These are phyloP conservation scores for Scytalopus superciliaris DNA, from an alignment of 2,113 vertebrate genomes.

Conservation along the genomic window DNA sequence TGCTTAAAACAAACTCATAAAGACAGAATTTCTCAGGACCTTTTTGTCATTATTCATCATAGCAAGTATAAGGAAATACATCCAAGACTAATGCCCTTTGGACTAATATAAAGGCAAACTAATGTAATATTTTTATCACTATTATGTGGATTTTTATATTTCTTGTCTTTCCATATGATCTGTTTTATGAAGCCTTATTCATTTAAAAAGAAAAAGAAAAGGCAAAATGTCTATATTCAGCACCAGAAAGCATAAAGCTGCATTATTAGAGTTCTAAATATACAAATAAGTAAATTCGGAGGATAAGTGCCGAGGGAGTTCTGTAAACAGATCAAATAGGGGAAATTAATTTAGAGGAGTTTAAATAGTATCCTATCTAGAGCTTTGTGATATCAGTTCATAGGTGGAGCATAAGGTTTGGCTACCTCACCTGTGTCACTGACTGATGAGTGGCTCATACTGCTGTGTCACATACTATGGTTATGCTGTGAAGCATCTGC, in stretches of 20 bases:
- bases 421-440: not conserved
- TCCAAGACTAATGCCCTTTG: not conserved
- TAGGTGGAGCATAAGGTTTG: not conserved
- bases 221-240: not conserved
- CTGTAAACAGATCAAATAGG: not conserved
- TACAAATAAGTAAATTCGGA: not conserved
- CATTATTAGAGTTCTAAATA: not conserved
- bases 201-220: not conserved
- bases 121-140: not conserved
- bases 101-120: not conserved
- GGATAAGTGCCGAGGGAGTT: not conserved
- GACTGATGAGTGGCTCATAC: not conserved
- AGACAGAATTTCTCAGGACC: not conserved
- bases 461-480: rapidly evolving
- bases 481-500: not conserved
- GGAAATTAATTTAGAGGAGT: not conserved
- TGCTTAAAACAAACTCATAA: not conserved
- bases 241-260: not conserved
- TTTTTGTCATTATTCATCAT: not conserved
- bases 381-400: not conserved
- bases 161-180: not conserved
- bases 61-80: not conserved
- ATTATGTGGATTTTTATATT: not conserved
- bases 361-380: not conserved
- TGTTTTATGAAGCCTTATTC: not conserved